These are phyloP conservation scores for Chionis minor DNA, from an alignment of 2,113 vertebrate species.

Conservation along the genomic window DNA sequence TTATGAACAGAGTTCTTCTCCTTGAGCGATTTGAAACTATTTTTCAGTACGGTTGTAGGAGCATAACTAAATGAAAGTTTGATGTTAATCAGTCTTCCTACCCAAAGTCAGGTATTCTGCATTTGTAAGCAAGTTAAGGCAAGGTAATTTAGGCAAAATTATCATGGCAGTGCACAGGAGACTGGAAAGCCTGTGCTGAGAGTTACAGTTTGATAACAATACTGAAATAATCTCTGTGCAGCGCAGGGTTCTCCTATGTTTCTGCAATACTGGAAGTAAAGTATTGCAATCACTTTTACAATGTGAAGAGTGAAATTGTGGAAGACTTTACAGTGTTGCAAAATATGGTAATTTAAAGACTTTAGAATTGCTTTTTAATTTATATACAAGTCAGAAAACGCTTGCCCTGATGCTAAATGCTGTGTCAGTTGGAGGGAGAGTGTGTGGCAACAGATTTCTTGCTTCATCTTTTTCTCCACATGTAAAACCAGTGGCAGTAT, in stretches of 20 bases:
- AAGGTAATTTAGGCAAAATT: neutral
- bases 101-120: neutral
- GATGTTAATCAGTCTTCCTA: neutral
- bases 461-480: conserved; percentile 3
- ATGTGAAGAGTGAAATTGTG: neutral
- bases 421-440: neutral
- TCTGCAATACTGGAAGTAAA: neutral
- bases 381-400: neutral
- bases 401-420: neutral
- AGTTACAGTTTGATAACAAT: neutral
- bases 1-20: neutral
- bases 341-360: neutral
- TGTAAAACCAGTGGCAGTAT: neutral
- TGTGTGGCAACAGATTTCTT: neutral
- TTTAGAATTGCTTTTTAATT: neutral
- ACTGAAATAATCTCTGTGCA: neutral
- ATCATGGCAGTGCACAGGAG: neutral
- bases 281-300: neutral
- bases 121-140: neutral
- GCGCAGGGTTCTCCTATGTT: neutral
- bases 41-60: neutral
- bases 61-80: neutral
- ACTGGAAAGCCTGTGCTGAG: neutral
- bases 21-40: neutral
- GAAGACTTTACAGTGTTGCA: neutral